Conservation (phyloP, 2,888 invertebrate species). For the Drosophila mimetica region DNA sequence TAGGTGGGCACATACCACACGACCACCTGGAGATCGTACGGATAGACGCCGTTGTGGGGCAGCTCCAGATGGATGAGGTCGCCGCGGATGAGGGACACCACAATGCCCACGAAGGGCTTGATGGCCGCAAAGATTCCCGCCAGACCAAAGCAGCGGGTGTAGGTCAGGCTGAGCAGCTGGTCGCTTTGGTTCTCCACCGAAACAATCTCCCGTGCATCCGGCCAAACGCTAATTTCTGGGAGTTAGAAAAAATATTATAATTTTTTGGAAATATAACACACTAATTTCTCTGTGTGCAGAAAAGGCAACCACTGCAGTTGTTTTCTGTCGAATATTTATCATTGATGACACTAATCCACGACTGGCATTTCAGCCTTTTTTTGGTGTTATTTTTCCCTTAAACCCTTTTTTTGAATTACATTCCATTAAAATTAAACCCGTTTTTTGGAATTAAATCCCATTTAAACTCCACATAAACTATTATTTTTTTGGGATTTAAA, state of each 20-base stretch:
- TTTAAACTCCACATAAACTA: too few species aligned
- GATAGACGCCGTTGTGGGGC: constrained; percentile 51
- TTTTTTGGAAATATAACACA: not conserved
- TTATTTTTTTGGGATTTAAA: too few species aligned
- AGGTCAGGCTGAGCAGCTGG: constrained; percentile 51
- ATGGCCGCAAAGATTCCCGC: constrained; percentile 43
- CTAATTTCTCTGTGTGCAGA: not conserved
- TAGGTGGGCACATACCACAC: constrained; percentile 50
- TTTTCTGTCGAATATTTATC: too few species aligned
- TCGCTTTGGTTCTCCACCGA: constrained; percentile 53
- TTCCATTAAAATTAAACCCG: too few species aligned
- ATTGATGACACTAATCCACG: too few species aligned
- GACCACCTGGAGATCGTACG: constrained; percentile 38
- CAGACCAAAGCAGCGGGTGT: constrained; percentile 45
- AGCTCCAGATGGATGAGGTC: constrained; percentile 39
- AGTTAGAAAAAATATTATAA: not conserved
- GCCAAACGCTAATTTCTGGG: constrained; percentile 46
- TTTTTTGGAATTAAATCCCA: too few species aligned
- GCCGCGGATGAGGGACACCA: constrained; percentile 34
- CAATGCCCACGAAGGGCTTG: constrained; percentile 54
- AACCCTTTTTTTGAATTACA: too few species aligned
- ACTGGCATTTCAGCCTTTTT: too few species aligned
- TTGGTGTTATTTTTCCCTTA: too few species aligned
- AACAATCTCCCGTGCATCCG: constrained; percentile 43
- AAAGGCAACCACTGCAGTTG: too few species aligned